These are phyloP conservation scores for Merluccius polli DNA, from an alignment of 2,797 vertebrate species.

Conservation along the genomic window DNA sequence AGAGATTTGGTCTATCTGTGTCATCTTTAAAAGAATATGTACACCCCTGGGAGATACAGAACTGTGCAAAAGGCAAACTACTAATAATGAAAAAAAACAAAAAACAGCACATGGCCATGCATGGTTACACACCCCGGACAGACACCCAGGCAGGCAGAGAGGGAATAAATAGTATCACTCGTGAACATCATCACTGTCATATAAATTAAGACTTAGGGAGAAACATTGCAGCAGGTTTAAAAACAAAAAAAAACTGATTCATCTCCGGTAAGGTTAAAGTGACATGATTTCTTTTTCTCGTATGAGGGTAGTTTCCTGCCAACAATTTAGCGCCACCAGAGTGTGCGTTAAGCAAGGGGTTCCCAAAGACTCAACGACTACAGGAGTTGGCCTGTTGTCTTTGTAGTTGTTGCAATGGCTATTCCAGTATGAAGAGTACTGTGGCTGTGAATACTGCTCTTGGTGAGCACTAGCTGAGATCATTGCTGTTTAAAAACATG, in stretches of 20 bases:
- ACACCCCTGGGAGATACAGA: conserved; percentile 56
- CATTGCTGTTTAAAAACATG: conserved; percentile 12
- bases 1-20: conserved; percentile 30
- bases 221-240: conserved; percentile 63
- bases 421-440: too few species aligned
- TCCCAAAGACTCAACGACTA: conserved; percentile 42
- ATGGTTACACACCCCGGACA: conserved; percentile 50
- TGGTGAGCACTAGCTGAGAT: conserved; percentile 4
- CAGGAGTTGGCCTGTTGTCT: conserved; percentile 3
- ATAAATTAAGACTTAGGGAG: conserved; percentile 72
- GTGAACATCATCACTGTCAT: conserved; percentile 52
- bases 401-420: too few species aligned
- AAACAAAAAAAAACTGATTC: conserved; percentile 30
- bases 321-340: background rate
- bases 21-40: conserved; percentile 39
- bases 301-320: conserved; percentile 13
- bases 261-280: conserved; percentile 57
- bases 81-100: conserved; percentile 15
- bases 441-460: conserved; percentile 11
- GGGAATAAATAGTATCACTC: conserved; percentile 72
- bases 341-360: conserved; percentile 48
- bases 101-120: conserved; percentile 66
- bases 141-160: conserved; percentile 59
- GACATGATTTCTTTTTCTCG: conserved; percentile 39
- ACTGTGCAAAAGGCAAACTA: conserved; percentile 71